Conservation (phyloP, 2,113 vertebrate genomes). For the Poeciliopsis turrubarensis region DNA sequence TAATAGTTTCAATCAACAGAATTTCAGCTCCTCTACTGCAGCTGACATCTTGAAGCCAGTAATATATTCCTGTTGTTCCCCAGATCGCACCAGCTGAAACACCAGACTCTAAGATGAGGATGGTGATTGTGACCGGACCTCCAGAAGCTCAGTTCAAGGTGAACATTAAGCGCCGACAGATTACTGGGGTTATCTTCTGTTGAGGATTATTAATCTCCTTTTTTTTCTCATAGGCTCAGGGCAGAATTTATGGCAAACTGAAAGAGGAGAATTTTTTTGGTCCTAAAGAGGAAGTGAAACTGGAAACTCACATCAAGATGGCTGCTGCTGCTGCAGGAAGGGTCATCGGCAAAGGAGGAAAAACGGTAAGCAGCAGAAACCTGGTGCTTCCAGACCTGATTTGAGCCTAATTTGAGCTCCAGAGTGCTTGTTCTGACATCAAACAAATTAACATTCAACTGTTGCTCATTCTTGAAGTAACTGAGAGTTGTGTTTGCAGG, state of each 20-base stretch:
- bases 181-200: not conserved
- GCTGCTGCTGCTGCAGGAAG: slow-evolving; percentile 89
- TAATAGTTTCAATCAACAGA: too few relatives aligned
- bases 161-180: not conserved
- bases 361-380: slow-evolving; percentile 83
- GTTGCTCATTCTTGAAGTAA: not conserved
- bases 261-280: slow-evolving; percentile 97
- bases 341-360: slow-evolving; percentile 94
- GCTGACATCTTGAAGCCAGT: not conserved
- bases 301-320: slow-evolving; percentile 94
- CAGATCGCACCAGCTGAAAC: slow-evolving; percentile 93
- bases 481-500: slow-evolving; percentile 67
- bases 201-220: not conserved
- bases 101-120: slow-evolving; percentile 93
- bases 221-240: slow-evolving; percentile 83
- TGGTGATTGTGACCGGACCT: slow-evolving; percentile 94
- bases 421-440: not conserved
- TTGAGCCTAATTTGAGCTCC: not conserved
- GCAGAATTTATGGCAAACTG: slow-evolving; percentile 93
- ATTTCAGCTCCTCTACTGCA: too few relatives aligned
- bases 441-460: not conserved
- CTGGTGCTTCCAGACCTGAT: not conserved
- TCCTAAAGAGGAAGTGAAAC: slow-evolving; percentile 93
- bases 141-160: slow-evolving; percentile 98
- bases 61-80: not conserved